Evolutionary conservation across 2,888 invertebrate species (phyloP), one percentile per base, ranked within the genome.

Genomic region (Pristionchus mayeri): DNA sequence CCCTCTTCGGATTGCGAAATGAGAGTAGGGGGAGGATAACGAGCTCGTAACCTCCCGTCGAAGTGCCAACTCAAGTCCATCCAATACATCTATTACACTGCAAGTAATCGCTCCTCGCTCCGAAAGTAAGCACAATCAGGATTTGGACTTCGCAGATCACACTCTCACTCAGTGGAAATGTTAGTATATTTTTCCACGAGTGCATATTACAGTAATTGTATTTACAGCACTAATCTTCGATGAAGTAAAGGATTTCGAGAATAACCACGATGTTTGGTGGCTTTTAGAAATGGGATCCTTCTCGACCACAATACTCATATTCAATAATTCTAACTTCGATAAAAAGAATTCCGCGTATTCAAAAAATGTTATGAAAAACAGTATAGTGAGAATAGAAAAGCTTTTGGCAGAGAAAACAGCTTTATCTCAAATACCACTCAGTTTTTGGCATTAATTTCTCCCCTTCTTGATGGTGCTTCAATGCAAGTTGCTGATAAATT

Each of bases 161-260:
- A 97, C 98, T 67, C 98, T 99, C 87, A 98, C 98, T 90, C 98
- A 99, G 94, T 99, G 99, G 99, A 99, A 99, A 94, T 91, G 92
- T 92, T 27, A 24, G 78, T 34, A 21, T 84, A 24, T 83, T 84
- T 21, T 54, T 54, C 4, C 54, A 54, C 21, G 11, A 54, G 11
- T 54, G 54, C 21, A 48, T 27, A 81, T n/a, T 34, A 27, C 24
- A 40, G n/a, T n/a, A 60, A 37, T 37, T 13, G 9, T 27, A 7
- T 91, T 93, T 81, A n/a, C 92, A 94, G 97, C 97, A 94, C 95
- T 98, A 92, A 98, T 98, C 93, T 98, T 98, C 95, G 96, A 97
- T 94, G 98, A 98, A 94, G 98, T 98, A 87, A 96, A 97, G 95
- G 97, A 97, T 93, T 98, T 97, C 94, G 96, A 97, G 93, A 95